Percentiles rank a stretch among this genome's conserved stretches.
phyloP scores from a whole-genome alignment of 2,113 vertebrate species.

The Siphamia tubifer region DNA sequence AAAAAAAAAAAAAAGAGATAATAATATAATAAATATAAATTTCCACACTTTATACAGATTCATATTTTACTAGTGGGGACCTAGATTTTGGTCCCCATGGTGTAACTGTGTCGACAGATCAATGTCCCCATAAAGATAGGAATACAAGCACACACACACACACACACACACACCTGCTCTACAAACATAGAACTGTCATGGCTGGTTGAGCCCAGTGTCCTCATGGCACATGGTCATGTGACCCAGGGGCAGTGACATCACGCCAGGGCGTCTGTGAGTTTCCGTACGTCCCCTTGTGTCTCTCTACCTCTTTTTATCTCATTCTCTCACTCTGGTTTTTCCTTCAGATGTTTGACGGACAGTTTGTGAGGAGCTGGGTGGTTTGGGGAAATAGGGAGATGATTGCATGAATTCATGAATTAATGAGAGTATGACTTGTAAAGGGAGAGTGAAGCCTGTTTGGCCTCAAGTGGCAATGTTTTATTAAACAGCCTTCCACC shows the following conservation, averaged over 20 bases:
- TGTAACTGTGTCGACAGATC: no score
- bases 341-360: slow-evolving; percentile 50
- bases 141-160: slow-evolving; percentile 17
- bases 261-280: neutral
- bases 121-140: no score
- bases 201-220: slow-evolving; percentile 41
- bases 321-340: slow-evolving; percentile 11
- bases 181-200: slow-evolving; percentile 59
- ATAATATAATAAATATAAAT: no score
- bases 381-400: slow-evolving; percentile 62
- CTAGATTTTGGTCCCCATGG: no score
- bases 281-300: neutral
- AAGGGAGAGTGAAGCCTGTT: slow-evolving; percentile 56
- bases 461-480: slow-evolving; percentile 73
- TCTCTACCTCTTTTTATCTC: slow-evolving; percentile 10
- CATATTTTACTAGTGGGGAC: no score
- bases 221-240: slow-evolving; percentile 44
- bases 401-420: slow-evolving; percentile 77
- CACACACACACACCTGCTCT: slow-evolving; percentile 32
- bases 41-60: no score
- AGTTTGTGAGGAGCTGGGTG: slow-evolving; percentile 58
- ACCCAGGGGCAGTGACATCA: slow-evolving; percentile 60
- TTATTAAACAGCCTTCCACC: slow-evolving; percentile 73
- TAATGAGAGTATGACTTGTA: slow-evolving; percentile 66
- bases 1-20: no score